Percentiles rank a stretch among this genome's conserved stretches.
Evolutionary conservation across 2,888 invertebrate species (phyloP).

Genomic region (Drosophila robusta): DNA sequence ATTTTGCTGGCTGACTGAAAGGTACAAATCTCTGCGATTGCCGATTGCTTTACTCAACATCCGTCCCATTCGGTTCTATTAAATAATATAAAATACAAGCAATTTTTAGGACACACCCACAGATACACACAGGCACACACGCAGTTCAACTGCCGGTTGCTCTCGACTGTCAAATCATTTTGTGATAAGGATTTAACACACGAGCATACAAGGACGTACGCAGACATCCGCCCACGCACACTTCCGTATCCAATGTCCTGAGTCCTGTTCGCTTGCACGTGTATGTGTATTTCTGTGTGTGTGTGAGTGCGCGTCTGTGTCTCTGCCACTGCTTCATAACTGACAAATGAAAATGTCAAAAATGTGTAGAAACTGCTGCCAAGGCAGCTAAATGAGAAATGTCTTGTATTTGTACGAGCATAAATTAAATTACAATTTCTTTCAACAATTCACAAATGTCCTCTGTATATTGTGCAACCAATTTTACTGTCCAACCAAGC

Average conservation of each 20-base stretch:
- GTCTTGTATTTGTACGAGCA: constrained; percentile 30
- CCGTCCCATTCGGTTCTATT: constrained; percentile 36
- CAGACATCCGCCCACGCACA: constrained; percentile 20
- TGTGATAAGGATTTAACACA: constrained; percentile 70
- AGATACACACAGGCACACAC: constrained; percentile 10
- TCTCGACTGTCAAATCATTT: constrained; percentile 73
- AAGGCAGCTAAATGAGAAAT: constrained; percentile 65
- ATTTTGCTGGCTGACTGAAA: constrained; percentile 21
- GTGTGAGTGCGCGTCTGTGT: constrained; percentile 9
- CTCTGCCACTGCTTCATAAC: constrained; percentile 58
- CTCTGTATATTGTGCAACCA: constrained; percentile 4
- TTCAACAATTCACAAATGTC: constrained; percentile 24
- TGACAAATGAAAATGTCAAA: constrained; percentile 78
- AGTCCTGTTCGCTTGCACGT: background rate
- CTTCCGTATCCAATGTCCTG: constrained; percentile 33
- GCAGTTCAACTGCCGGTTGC: constrained; percentile 64
- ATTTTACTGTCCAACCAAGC: background rate
- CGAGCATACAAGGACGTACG: constrained; percentile 8
- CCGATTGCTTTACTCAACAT: constrained; percentile 23
- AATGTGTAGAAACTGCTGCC: constrained; percentile 57
- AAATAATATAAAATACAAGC: constrained; percentile 43
- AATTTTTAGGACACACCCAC: constrained; percentile 7
- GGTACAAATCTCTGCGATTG: constrained; percentile 37
- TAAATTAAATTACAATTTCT: constrained; percentile 53
- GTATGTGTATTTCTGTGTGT: constrained; percentile 7